Percentiles rank a stretch among this genome's conserved stretches.
Evolutionary conservation across 2,797 vertebrate genomes (phyloP).

Genomic region (Sebastes aleutianus): DNA sequence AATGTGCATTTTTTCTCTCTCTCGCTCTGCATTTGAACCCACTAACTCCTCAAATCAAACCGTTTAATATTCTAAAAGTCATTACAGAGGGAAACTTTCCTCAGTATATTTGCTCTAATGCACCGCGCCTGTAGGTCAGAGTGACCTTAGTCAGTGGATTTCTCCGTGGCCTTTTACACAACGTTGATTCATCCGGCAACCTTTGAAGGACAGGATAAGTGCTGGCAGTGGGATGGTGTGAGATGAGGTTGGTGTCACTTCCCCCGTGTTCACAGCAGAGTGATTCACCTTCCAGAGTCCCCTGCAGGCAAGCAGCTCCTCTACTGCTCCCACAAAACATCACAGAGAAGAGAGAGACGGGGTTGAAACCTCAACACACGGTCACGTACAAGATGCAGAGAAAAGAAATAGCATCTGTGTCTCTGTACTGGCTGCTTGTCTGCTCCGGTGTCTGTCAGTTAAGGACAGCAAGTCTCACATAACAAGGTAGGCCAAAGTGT

Average conservation of each 20-base stretch:
- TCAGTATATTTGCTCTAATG: background rate
- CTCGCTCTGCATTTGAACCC: background rate
- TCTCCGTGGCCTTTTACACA: slow-evolving; percentile 26
- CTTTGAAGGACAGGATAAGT: slow-evolving; percentile 62
- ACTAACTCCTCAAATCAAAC: background rate
- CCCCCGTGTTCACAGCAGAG: slow-evolving; percentile 34
- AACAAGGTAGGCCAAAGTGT: background rate
- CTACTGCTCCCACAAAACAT: slow-evolving; percentile 16
- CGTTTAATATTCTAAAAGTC: background rate
- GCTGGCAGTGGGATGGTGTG: slow-evolving; percentile 45
- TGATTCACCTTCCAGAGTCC: slow-evolving; percentile 54
- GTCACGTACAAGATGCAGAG: background rate
- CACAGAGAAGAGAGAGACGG: background rate
- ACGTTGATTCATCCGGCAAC: slow-evolving; percentile 48
- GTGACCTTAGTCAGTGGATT: slow-evolving; percentile 3
- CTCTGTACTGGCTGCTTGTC: background rate
- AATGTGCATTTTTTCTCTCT: background rate
- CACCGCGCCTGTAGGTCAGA: background rate
- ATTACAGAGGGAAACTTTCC: background rate
- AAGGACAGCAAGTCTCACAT: slow-evolving; percentile 4
- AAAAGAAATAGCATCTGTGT: background rate
- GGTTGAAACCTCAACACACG: background rate
- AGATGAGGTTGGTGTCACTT: slow-evolving; percentile 53
- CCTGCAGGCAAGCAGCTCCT: slow-evolving; percentile 33
- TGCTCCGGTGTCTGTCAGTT: background rate